Conservation (phyloP, 2,797 vertebrate genomes). For the Allobates femoralis region DNA sequence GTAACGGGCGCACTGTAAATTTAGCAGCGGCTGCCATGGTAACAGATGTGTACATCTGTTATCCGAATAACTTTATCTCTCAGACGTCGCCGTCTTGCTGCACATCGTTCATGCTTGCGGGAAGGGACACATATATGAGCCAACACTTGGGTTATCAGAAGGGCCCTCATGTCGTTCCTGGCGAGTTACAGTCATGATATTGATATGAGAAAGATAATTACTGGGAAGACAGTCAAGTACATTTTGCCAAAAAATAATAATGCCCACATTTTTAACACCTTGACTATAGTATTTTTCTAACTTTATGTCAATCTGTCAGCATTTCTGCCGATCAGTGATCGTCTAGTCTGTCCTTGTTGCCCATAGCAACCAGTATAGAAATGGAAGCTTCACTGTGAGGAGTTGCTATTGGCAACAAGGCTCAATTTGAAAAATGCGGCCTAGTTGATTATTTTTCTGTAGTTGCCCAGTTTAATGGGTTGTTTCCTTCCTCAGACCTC, state of each 20-base stretch:
- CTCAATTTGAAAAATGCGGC: neutral
- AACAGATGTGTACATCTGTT: conserved; percentile 55
- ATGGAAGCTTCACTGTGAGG: neutral
- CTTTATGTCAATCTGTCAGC: no score
- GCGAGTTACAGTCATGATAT: neutral
- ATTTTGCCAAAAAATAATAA: neutral
- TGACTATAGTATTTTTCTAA: no score
- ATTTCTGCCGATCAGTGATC: neutral
- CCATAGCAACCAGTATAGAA: neutral
- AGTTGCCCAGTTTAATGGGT: neutral
- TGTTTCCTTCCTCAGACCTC: neutral
- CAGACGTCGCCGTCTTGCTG: neutral
- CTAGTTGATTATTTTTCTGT: neutral
- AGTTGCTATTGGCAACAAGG: neutral
- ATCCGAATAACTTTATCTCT: conserved; percentile 39
- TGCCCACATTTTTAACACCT: no score
- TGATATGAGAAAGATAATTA: neutral
- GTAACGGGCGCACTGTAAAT: conserved; percentile 39
- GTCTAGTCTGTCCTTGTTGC: no score
- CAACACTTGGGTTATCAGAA: neutral
- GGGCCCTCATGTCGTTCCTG: neutral
- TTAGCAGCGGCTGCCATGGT: conserved; percentile 34
- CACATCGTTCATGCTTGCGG: neutral
- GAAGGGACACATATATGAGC: neutral
- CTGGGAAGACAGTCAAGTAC: neutral